Evolutionary conservation across 1,140 invertebrate species (phyloP), one percentile per base, ranked within the genome.

Genomic region (Drosophila takahashii): DNA sequence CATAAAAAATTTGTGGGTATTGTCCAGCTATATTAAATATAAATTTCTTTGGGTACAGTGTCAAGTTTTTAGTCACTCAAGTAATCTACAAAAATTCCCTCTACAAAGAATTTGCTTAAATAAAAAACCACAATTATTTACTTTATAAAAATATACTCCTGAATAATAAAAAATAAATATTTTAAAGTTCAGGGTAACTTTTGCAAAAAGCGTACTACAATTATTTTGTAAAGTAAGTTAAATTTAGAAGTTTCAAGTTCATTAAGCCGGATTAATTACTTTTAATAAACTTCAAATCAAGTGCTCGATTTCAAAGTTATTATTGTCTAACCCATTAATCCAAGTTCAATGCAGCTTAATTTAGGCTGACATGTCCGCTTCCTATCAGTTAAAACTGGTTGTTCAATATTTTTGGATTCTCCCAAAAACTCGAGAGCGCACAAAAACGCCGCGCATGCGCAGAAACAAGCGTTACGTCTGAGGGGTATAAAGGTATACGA

Each of bases 331-430:
- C 2, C 37, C 41, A 11, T 48, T 32, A 37, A 47, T 16, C 64
- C 48, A 56, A 57, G 66, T 39, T 70, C 42, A 47, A 69, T 66
- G 64, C 26, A 45, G 66, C 26, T 54, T 18, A n/a, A 13, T 26
- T 26, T 32, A 29, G 42, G 16, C 32, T 36, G 66, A 54, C 41
- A 61, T 45, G 29, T 32, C 26, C 13, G 48, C 32, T 47, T 69
- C 41, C 51, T 18, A 26, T 45, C 34, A 45, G 34, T 53, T 18
- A 37, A 26, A 47, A 18, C 41, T 56, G 34, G 34, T 67, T 67
- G 66, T 69, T 54, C 32, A 67, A 52, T 69, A 39, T 37, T 9
- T 65, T 45, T 4, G 66, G 66, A 34, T 39, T 56, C 51, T 27
- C 51, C 67, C 67, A 65, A 34, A 53, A 39, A 26, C 32, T 26